Percentiles rank a stretch among this genome's conserved stretches.
Evolutionary conservation across 2,888 invertebrate species (phyloP).

Genomic region (Zhuqinia jingwanae): DNA sequence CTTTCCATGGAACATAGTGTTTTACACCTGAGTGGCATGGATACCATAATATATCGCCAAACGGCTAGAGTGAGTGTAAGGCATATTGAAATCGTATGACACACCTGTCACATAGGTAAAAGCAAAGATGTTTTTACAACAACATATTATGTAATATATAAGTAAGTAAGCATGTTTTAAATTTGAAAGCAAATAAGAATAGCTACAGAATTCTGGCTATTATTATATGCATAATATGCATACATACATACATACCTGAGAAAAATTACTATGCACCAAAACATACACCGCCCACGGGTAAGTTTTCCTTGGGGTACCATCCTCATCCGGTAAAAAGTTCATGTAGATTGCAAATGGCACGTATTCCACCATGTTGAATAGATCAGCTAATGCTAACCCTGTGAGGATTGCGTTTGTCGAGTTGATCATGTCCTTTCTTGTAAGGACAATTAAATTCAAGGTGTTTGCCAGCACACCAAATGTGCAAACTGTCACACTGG

Average conservation of each 20-base stretch:
- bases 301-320: conserved; percentile 49
- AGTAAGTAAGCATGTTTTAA: too few species aligned
- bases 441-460: conserved; percentile 93
- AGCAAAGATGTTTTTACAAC: too few species aligned
- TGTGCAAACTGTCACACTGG: conserved; percentile 92
- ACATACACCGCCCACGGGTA: conserved; percentile 88
- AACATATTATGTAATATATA: too few species aligned
- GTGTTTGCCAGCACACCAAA: conserved; percentile 95
- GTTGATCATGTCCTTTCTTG: conserved; percentile 93
- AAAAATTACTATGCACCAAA: conserved; percentile 94
- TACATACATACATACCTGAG: conserved; percentile 87
- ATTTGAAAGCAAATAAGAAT: too few species aligned
- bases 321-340: conserved; percentile 64
- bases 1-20: conserved; percentile 91
- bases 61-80: conserved; percentile 95
- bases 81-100: conserved; percentile 93
- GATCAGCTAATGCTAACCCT: conserved; percentile 93
- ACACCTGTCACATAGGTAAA: too few species aligned
- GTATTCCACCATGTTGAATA: conserved; percentile 97
- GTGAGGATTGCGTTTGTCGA: conserved; percentile 96
- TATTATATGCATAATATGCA: too few species aligned
- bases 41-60: conserved; percentile 95
- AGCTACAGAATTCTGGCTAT: too few species aligned
- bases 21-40: conserved; percentile 89
- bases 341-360: conserved; percentile 93